Percentiles rank a stretch among this genome's conserved stretches.
Conservation (phyloP, 1,140 invertebrate genomes). For the Drosophila orena region DNA sequence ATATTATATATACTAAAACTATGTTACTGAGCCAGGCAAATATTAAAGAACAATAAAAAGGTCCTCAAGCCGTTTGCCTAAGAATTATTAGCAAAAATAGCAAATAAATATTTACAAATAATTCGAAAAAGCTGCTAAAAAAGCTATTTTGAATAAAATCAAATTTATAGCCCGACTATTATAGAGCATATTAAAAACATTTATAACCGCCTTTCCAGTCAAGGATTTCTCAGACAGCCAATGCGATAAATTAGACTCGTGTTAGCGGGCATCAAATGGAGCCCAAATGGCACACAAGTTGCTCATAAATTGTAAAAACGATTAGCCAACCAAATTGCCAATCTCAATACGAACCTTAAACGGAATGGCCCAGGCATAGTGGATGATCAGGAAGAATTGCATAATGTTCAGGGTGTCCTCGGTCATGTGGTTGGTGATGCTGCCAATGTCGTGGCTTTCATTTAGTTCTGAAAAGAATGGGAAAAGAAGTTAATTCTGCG, state of each 20-base stretch:
- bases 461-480: background rate
- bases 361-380: constrained; percentile 94
- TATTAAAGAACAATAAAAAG: background rate
- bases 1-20: too few species aligned
- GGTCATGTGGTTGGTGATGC: constrained; percentile 92
- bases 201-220: constrained; percentile 8
- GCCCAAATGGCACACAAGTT: constrained; percentile 68
- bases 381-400: constrained; percentile 93
- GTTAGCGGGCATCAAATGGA: constrained; percentile 31
- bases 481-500: too few species aligned
- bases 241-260: constrained; percentile 63
- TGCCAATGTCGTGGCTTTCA: constrained; percentile 86
- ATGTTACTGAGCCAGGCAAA: too few species aligned
- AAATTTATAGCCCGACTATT: constrained; percentile 61
- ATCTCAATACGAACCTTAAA: constrained; percentile 88
- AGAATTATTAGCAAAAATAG: background rate
- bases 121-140: constrained; percentile 32
- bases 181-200: constrained; percentile 55
- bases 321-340: constrained; percentile 14
- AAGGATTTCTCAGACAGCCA: constrained; percentile 30
- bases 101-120: constrained; percentile 33
- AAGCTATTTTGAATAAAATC: constrained; percentile 53
- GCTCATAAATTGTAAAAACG: constrained; percentile 67
- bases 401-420: constrained; percentile 93
- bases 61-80: background rate